Evolutionary conservation across 2,113 vertebrate genomes (phyloP), one percentile per base, ranked within the genome.

Genomic region (Upupa epops): DNA sequence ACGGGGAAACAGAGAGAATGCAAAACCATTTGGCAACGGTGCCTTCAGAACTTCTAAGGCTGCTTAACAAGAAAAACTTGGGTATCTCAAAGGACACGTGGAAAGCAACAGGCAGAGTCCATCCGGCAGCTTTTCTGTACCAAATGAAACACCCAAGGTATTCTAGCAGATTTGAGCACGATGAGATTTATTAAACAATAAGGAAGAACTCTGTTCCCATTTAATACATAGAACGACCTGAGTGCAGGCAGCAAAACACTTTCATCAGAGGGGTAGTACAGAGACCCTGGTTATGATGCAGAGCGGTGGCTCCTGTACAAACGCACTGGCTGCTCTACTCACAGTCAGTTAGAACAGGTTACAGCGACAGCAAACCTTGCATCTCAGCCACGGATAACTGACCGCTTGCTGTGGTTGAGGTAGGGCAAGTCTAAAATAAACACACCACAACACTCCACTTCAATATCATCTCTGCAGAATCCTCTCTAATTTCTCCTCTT

Each of bases 341-440:
- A 85, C 32, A 8, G 11, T 90, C 81, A 91, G 88, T 94, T 83
- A 28, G 54, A 92, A 92, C 94, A 90, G 86, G 93, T 92, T 92
- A 45, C 76, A 81, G 84, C 86, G 72, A 81, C 85, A 86, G 80
- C 64, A 96, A 93, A 93, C n/a, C 61, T 1, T 79, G 89, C 81
- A 87, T 59, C 83, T 92, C 70, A 91, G 92, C 65, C 88, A 59
- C 60, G 90, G 31, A 86, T 90, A 96, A 89, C 91, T 93, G 78
- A 93, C 68, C 73, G 34, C 70, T 88, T 3, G 40, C 86, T 95
- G 76, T 88, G 80, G 86, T 56, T 59, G 85, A 83, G 94, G 74
- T 59, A 89, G 92, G 90, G 81, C 80, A 75, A 86, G 89, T 58
- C 88, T 90, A 93, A 97, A 95, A 94, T 93, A 94, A 88, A 94